Evolutionary conservation across 1,140 invertebrate genomes (phyloP).

Genomic region (Papilio polyxenes): DNA sequence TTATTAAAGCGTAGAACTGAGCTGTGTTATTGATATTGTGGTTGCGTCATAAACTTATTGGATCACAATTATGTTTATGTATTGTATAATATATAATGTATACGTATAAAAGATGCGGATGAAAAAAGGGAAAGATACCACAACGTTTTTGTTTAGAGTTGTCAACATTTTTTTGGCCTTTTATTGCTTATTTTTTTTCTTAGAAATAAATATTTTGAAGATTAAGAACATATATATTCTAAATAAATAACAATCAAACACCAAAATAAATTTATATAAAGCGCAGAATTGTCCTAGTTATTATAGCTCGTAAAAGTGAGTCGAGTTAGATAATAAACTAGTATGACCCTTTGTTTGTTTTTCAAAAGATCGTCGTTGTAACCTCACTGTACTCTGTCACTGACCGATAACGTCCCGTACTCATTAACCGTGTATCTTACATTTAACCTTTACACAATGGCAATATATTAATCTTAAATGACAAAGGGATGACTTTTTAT

Average conservation of each 20-base stretch:
- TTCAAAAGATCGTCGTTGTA: constrained; percentile 1
- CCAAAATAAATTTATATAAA: background rate
- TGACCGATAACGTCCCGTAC: constrained; percentile 45
- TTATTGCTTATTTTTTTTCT: background rate
- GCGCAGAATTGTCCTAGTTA: background rate
- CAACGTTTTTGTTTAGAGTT: background rate
- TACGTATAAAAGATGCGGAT: too few species aligned
- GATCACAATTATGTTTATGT: background rate
- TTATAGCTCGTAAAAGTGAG: background rate
- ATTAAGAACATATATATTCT: background rate
- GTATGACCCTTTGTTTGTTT: constrained; percentile 24
- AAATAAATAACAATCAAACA: background rate
- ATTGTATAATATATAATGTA: background rate
- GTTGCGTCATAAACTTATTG: background rate
- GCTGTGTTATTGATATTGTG: background rate
- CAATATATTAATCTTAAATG: background rate
- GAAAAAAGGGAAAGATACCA: too few species aligned
- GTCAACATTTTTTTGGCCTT: background rate
- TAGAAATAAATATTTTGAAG: background rate
- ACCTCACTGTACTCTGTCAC: constrained; percentile 38
- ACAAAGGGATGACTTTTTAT: background rate
- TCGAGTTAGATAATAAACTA: constrained; percentile 2
- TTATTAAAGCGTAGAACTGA: background rate
- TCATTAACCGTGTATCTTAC: background rate
- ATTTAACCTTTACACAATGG: background rate